Evolutionary conservation across 37 sponge, comb jelly and placozoan species (phyloP).

Genomic region (Eunapius fragilis): DNA sequence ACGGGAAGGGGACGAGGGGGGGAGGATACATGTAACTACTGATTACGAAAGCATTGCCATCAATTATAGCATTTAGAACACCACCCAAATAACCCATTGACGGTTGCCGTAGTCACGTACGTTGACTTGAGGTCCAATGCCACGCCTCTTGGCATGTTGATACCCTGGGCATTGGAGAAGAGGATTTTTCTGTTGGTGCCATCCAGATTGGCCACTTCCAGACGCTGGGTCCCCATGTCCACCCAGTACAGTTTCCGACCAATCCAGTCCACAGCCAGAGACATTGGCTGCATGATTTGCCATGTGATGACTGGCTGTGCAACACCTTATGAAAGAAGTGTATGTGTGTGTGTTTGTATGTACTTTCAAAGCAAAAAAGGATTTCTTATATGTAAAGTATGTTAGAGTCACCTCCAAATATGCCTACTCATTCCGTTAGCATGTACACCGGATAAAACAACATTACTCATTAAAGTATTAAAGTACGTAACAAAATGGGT

Average conservation of each 20-base stretch:
- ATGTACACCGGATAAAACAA: too few species aligned
- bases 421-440: not conserved
- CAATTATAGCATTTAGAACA: too few species aligned
- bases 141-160: not conserved
- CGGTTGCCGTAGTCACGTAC: too few species aligned
- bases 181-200: slow-evolving; percentile 47
- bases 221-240: slow-evolving; percentile 32
- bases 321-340: not conserved
- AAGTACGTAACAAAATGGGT: too few species aligned
- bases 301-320: not conserved
- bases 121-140: not conserved
- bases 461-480: too few species aligned
- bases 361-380: too few species aligned
- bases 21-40: too few species aligned
- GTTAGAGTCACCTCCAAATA: not conserved
- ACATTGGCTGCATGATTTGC: slow-evolving; percentile 21
- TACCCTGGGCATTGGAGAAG: not conserved
- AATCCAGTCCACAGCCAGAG: slow-evolving; percentile 84
- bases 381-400: too few species aligned
- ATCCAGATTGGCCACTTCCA: slow-evolving; percentile 64
- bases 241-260: slow-evolving; percentile 74
- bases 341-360: not conserved
- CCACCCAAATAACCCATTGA: too few species aligned
- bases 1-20: too few species aligned
- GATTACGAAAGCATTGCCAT: too few species aligned